Evolutionary conservation across 2,113 vertebrate species (phyloP), one percentile per base, ranked within the genome.

Genomic region (Bombycilla garrulus): DNA sequence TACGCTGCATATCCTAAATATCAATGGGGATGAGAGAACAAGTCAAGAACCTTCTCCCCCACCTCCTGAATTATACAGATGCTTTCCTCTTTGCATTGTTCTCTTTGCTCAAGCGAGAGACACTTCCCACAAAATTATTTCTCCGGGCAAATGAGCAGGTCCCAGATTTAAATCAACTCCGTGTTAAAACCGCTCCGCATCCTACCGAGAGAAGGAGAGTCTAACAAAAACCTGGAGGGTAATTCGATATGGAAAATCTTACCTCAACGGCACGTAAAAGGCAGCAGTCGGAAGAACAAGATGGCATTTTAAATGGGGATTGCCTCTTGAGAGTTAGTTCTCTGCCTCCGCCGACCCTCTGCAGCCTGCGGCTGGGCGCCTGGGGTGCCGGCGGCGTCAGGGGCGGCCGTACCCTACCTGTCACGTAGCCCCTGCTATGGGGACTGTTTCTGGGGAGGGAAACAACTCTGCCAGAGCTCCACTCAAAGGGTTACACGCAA

Each of bases 231-330:
- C 58, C 78, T 44, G 60, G 44, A 64, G 58, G 86, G 90, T 69
- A 88, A 91, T 51, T 26, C 9, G 90, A 89, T 40, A 79, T 8
- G 73, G 90, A 81, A 58, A 81, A 92, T 74, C 99, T 99, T 98
- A 99, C 99, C 99, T 99, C 98, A 90, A 98, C 98, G 60, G 98
- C 98, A 97, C 94, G 98, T 97, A 99, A 98, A 96, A 99, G 98
- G 98, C 99, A 99, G 98, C 99, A 99, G 97, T 98, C 98, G 53
- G 98, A 98, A 96, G 98, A 99, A 97, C 98, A 99, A 97, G 98
- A 99, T 95, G 99, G 99, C 98, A 99, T 99, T 98, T 98, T 98
- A 97, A 98, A 97, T 62, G 91, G 86, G 95, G 93, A 87, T 91
- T 78, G 97, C 94, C 97, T 98, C 96, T 88, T 89, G 73, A 62